Base-by-base conservation (phyloP, 2,113 vertebrate species). In the Varanus komodoensis region DNA sequence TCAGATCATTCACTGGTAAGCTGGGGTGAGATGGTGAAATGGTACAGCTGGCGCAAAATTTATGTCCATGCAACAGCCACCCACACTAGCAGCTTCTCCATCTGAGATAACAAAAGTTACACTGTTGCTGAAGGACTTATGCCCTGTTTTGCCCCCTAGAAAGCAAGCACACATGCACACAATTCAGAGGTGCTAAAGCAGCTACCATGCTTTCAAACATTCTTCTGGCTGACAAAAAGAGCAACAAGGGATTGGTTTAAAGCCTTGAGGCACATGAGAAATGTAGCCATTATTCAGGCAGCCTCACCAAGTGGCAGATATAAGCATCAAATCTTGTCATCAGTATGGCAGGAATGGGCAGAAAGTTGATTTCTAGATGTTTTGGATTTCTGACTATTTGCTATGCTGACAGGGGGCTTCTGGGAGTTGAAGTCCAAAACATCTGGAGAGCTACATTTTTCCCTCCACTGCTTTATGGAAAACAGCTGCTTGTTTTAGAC, bases 1-100 rank as follows among this genome's bases (percentile, higher is more conserved):
- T 97, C n/a, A 96, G 95, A 92, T 97, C 97, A 54, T 97, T 97
- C 68, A 97, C 94, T 80, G 97, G 97, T 92, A 98, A 97, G 44
- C 89, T 95, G 57, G 95, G 89, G 8, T 97, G 97, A 79, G 96
- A 88, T 14, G 94, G 95, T 4, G 97, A 79, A 96, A 88, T 14
- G 94, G 95, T 4, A 96, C 95, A 1, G 96, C 95, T 25, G 97
- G 96, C 54, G 96, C 95, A 5, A 91, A 91, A 87, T 90, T 92
- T 61, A 97, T 95, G 77, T 96, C 95, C 0, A 95, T 96, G 75
- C 96, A 98, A 84, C 96, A 98, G 87, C 90, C 8, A 1, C 96
- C 95, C 2, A 23, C 88, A 79, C 75, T 92, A 14, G 93, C 96
- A 0, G 90, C 96, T 77, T 97, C 96, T 38, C 95, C 92, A 5